phyloP scores from a whole-genome alignment of 2,113 vertebrate genomes.

The Lonchura striata region DNA sequence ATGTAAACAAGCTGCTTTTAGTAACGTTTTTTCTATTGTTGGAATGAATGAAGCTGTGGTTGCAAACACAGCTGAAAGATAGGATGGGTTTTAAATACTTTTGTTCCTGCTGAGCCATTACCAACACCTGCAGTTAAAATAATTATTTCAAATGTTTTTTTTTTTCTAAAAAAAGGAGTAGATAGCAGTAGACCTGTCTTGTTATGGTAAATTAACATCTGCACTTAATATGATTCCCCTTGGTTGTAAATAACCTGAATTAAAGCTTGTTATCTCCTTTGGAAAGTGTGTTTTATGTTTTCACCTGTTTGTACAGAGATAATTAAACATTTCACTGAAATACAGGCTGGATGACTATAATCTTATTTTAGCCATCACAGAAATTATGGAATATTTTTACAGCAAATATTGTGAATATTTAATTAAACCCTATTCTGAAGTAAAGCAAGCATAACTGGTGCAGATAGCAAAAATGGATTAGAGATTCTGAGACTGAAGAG shows the following conservation, averaged over 20 bases:
- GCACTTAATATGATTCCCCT: conserved; percentile 57
- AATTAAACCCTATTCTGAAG: conserved; percentile 28
- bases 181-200: conserved; percentile 55
- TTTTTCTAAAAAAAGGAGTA: conserved; percentile 59
- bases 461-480: not conserved
- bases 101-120: conserved; percentile 60
- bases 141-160: conserved; percentile 64
- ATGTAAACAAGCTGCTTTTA: conserved; percentile 11
- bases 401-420: conserved; percentile 38
- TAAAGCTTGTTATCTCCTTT: conserved; percentile 64
- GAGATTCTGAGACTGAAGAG: not conserved
- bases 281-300: conserved; percentile 45
- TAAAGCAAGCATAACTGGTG: not conserved
- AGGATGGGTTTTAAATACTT: conserved; percentile 57
- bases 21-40: not conserved
- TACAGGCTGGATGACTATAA: conserved; percentile 25
- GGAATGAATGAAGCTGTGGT: conserved; percentile 16
- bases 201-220: conserved; percentile 64
- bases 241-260: conserved; percentile 57
- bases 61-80: conserved; percentile 43
- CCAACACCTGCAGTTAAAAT: conserved; percentile 67
- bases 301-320: conserved; percentile 24
- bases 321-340: conserved; percentile 58
- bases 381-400: conserved; percentile 45
- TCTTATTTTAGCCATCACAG: conserved; percentile 38